Evolutionary conservation across 2,797 vertebrate genomes (phyloP).

Genomic region (Gouania willdenowi): DNA sequence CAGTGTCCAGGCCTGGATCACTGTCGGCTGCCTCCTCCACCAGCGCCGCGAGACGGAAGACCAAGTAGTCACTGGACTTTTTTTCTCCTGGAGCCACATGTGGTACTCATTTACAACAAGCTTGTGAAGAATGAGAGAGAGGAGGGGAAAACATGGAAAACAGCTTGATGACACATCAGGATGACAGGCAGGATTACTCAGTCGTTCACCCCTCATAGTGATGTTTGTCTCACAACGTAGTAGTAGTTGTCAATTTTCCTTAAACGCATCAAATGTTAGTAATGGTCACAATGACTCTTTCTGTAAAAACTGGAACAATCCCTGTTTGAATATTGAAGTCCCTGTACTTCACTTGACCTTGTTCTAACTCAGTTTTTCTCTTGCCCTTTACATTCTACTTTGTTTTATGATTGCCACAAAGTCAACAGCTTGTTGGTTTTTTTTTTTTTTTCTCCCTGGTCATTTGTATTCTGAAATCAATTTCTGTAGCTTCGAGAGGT

Average conservation of each 20-base stretch:
- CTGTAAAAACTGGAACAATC: slow-evolving; percentile 34
- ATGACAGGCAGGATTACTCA: slow-evolving; percentile 70
- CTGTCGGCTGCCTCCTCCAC: slow-evolving; percentile 69
- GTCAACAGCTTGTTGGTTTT: too few species aligned
- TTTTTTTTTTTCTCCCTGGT: too few species aligned
- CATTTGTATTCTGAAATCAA: too few species aligned
- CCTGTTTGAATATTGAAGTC: slow-evolving; percentile 46
- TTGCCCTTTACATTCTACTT: too few species aligned
- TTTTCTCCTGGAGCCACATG: slow-evolving; percentile 63
- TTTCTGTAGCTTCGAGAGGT: too few species aligned
- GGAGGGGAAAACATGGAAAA: slow-evolving; percentile 63
- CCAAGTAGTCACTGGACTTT: slow-evolving; percentile 64
- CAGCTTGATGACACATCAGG: slow-evolving; percentile 75
- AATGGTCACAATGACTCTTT: slow-evolving; percentile 46
- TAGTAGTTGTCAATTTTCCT: slow-evolving; percentile 14
- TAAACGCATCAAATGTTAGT: slow-evolving; percentile 23
- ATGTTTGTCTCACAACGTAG: slow-evolving; percentile 42
- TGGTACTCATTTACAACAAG: slow-evolving; percentile 77
- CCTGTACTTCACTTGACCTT: too few species aligned
- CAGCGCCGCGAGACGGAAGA: slow-evolving; percentile 60
- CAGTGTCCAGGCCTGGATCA: slow-evolving; percentile 69
- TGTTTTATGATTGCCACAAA: too few species aligned
- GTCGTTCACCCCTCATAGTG: slow-evolving; percentile 41
- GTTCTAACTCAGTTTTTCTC: too few species aligned
- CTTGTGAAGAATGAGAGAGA: slow-evolving; percentile 63